Percentiles rank a stretch among this genome's conserved stretches.
These are phyloP conservation scores for Orthochromis indermauri DNA, from an alignment of 2,113 vertebrate species.

Conservation along the genomic window DNA sequence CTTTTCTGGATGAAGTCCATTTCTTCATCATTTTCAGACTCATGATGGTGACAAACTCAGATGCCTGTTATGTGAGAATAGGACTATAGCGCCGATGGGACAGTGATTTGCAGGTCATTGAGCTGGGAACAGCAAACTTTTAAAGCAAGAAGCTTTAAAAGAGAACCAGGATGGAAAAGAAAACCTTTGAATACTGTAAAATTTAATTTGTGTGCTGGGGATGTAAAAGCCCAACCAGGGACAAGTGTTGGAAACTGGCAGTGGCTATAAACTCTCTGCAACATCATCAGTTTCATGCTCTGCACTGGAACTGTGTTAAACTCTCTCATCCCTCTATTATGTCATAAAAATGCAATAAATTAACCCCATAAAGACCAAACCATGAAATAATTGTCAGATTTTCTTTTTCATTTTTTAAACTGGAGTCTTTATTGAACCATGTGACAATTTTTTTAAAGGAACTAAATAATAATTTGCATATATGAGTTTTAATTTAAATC, in stretches of 20 bases:
- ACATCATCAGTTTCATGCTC: background rate
- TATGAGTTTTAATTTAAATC: background rate
- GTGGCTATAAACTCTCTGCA: background rate
- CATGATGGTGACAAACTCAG: background rate
- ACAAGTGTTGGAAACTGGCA: background rate
- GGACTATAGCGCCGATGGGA: background rate
- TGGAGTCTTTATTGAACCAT: background rate
- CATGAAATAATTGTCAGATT: background rate
- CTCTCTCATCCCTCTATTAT: background rate
- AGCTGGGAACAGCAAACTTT: background rate
- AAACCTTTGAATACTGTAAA: background rate
- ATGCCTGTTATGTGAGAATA: background rate
- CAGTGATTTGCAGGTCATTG: background rate
- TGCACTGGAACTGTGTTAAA: background rate
- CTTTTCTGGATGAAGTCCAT: background rate
- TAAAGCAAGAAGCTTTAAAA: background rate
- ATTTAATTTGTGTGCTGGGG: background rate
- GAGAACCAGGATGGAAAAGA: background rate
- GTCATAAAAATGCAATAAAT: background rate
- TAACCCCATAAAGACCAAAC: background rate
- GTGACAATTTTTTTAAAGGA: background rate
- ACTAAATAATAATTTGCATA: background rate
- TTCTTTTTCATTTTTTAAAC: background rate
- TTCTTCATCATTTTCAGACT: background rate
- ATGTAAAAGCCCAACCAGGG: background rate